Conservation (phyloP, 2,113 vertebrate genomes). For the Talpa occidentalis region DNA sequence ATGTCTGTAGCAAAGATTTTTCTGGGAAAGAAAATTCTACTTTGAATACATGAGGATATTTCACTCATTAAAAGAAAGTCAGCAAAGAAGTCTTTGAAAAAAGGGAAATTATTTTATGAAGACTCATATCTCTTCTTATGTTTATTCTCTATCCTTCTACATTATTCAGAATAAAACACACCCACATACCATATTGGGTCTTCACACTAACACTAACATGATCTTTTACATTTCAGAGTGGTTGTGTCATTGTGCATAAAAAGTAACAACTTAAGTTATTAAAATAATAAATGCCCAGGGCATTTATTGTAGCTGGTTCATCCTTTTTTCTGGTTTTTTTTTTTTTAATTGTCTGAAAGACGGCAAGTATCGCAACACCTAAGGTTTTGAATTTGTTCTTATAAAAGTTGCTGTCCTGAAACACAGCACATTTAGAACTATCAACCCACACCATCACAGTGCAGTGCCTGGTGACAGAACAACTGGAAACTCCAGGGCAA, state of each 20-base stretch:
- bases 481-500: too few species aligned
- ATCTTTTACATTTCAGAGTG: background rate
- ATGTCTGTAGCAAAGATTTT: background rate
- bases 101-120: background rate
- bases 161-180: background rate
- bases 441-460: rapidly evolving
- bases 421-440: background rate
- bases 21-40: conserved; percentile 2
- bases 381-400: background rate
- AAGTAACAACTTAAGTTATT: background rate
- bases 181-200: background rate
- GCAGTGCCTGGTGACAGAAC: background rate
- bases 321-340: background rate
- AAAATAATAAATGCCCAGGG: background rate
- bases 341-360: background rate
- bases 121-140: background rate
- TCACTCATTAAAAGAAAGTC: conserved; percentile 3
- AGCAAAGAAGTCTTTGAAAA: background rate
- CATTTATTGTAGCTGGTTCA: background rate
- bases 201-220: background rate
- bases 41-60: background rate
- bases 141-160: background rate
- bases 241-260: background rate
- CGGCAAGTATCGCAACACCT: background rate
- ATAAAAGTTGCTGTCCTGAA: background rate